phyloP scores from a whole-genome alignment of 2,888 invertebrate species.

The Notodonta ziczac region DNA sequence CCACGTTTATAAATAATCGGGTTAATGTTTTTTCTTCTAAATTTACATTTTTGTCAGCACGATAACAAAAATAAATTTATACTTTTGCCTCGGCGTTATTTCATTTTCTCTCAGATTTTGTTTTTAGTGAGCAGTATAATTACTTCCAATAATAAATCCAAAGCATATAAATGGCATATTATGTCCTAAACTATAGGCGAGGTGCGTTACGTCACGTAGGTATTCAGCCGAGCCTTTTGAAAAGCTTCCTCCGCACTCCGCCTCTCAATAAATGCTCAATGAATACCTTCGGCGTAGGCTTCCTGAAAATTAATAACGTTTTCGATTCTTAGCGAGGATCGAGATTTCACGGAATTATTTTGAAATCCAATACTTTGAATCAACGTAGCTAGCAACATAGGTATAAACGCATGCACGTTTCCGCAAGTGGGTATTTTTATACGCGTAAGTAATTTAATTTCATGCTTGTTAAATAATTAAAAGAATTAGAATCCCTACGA shows the following conservation, averaged over 20 bases:
- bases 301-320: slow-evolving; percentile 63
- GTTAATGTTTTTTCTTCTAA: too few species aligned
- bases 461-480: too few species aligned
- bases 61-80: too few species aligned
- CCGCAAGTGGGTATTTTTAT: too few species aligned
- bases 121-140: too few species aligned
- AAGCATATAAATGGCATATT: slow-evolving; percentile 40
- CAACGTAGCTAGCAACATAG: neutral
- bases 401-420: too few species aligned
- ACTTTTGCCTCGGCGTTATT: too few species aligned
- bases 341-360: neutral
- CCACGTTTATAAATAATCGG: too few species aligned
- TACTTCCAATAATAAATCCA: slow-evolving; percentile 25
- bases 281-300: slow-evolving; percentile 54
- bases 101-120: too few species aligned
- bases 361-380: neutral
- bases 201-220: slow-evolving; percentile 47
- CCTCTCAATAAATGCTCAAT: slow-evolving; percentile 71
- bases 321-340: slow-evolving; percentile 27
- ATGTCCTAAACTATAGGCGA: slow-evolving; percentile 40
- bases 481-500: neutral
- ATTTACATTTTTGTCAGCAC: too few species aligned
- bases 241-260: slow-evolving; percentile 56
- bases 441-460: too few species aligned
- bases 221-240: slow-evolving; percentile 62